Base-by-base conservation (phyloP, 2,113 vertebrate species). In the Upupa epops region DNA sequence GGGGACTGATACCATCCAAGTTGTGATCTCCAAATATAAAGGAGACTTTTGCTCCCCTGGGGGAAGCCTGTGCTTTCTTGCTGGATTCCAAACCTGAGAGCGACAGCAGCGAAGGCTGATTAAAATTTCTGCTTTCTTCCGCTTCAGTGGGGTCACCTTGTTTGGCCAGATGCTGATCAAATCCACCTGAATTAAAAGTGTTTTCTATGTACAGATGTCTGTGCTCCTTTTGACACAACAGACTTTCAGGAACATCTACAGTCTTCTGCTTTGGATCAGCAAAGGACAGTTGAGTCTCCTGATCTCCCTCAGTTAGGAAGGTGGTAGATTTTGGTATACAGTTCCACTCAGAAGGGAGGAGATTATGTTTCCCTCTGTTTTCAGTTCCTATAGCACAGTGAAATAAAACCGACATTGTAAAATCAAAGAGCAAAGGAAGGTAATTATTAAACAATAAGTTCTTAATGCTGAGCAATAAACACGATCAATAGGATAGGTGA, bases 11-110 rank as follows among this genome's bases (percentile, higher is more conserved):
- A 55, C 94, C 89, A 92, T 99, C 98, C 94, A 99, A 97, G 82
- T 96, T 97, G 72, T 98, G 98, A 94, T 99, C 99, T 95, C 98
- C 99, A 96, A 99, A 99, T 96, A 99, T 99, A 95, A 99, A 99
- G 88, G 99, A 99, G 94, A 99, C 99, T 97, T 99, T 99, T 94
- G 99, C 99, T 95, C 97, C 98, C 84, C 98, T 97, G 17, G 98
- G 97, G 61, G 98, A 98, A 76, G 98, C 98, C 92, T 99, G 98
- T 95, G 98, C 95, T 97, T 98, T 98, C 91, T 98, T 97, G 45
- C 86, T 94, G 71, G 97, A 75, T 77, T 98, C 98, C 89, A 97
- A 93, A 89, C 98, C 98, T 68, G 98, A 98, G 95, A 98, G 93
- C 25, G 97, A 98, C 94, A 99, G 85, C 82, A 98, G 97, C 45